Percentiles rank a stretch among this genome's conserved stretches.
phyloP scores from a whole-genome alignment of 2,113 vertebrate genomes.

The Ciconia stormi region DNA sequence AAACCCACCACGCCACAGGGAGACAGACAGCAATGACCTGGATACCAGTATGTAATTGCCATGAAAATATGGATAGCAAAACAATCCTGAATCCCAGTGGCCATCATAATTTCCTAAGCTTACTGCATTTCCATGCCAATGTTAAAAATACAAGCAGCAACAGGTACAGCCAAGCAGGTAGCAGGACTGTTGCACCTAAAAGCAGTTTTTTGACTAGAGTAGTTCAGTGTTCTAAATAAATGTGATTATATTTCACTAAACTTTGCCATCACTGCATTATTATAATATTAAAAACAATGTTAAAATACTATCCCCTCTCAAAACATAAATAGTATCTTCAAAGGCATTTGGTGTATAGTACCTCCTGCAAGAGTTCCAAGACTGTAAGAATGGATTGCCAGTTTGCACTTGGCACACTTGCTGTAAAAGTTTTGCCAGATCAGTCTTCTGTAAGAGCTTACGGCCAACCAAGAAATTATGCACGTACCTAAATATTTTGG shows the following conservation, averaged over 20 bases:
- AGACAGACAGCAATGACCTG: background rate
- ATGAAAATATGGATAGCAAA: background rate
- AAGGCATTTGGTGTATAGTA: background rate
- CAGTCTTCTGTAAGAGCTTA: background rate
- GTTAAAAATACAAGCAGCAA: background rate
- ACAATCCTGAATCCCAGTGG: background rate
- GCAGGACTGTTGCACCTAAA: background rate
- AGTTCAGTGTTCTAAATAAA: background rate
- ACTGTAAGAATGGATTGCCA: background rate
- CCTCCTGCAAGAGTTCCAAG: background rate
- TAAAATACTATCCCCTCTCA: background rate
- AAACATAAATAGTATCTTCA: background rate
- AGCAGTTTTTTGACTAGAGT: background rate
- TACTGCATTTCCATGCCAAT: background rate
- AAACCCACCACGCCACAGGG: background rate
- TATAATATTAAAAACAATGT: background rate
- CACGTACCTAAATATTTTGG: background rate
- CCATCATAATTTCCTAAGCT: background rate
- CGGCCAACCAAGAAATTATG: background rate
- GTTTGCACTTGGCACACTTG: background rate
- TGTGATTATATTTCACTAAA: background rate
- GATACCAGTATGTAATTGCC: background rate
- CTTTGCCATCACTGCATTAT: background rate
- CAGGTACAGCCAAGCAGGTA: background rate
- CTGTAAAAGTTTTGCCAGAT: background rate